phyloP scores from a whole-genome alignment of 2,797 vertebrate genomes.

The Channallabes apus region DNA sequence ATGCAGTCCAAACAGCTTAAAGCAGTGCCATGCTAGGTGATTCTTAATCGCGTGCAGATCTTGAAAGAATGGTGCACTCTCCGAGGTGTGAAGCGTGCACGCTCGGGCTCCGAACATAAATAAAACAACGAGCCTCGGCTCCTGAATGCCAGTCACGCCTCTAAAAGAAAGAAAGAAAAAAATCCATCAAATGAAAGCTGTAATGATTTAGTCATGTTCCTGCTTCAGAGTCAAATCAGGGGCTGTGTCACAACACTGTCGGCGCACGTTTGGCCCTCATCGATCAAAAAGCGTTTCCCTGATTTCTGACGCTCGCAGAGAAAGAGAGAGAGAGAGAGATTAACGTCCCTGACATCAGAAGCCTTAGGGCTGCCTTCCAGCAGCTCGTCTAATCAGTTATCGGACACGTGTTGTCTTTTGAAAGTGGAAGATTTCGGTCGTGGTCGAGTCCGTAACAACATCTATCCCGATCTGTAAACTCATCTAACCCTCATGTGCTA shows the following conservation, averaged over 20 bases:
- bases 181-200: constrained; percentile 29
- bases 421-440: constrained; percentile 11
- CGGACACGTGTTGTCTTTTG: constrained; percentile 15
- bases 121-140: constrained; percentile 31
- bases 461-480: background rate
- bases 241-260: constrained; percentile 46
- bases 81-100: constrained; percentile 8
- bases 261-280: constrained; percentile 34
- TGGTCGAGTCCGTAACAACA: background rate
- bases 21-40: constrained; percentile 63
- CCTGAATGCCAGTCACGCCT: constrained; percentile 26
- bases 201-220: constrained; percentile 42
- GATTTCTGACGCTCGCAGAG: constrained; percentile 37
- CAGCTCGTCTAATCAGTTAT: constrained; percentile 40
- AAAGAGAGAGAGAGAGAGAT: constrained; percentile 33
- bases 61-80: constrained; percentile 58
- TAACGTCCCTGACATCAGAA: constrained; percentile 36
- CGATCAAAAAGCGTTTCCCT: constrained; percentile 39
- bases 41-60: constrained; percentile 61
- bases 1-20: background rate
- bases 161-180: background rate
- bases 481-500: background rate
- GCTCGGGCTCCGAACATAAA: constrained; percentile 16
- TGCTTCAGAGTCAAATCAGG: constrained; percentile 35
- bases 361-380: constrained; percentile 45